Base-by-base conservation (phyloP, 2,113 vertebrate genomes). In the Microcebus ravelobensis region DNA sequence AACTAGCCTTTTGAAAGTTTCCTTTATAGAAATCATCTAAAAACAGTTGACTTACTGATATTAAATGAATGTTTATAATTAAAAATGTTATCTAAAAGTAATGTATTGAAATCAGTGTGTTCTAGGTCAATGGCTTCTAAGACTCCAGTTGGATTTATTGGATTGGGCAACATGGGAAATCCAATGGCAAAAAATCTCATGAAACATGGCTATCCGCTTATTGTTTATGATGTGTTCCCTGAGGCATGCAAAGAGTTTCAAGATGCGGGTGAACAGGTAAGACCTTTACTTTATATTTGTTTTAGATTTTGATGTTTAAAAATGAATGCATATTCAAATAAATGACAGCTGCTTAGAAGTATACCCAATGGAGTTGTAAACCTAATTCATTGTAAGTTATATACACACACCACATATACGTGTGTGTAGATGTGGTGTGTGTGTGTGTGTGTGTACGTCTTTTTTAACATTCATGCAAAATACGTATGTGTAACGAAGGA, bases 151-250 rank as follows among this genome's bases (percentile, higher is more conserved):
- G 99, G 99, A 97, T 99, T 99, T 96, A 86, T 99, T 98, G 99
- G 99, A 70, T 98, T 99, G 98, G 99, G 99, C 90, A 99, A 99
- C 96, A 99, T 99, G 99, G 99, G 99, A 95, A 99, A 99, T 98
- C 99, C 99, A 96, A 99, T 99, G 99, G 99, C 99, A 89, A 99
- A 99, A 99, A 99, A 99, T 97, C 98, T 99, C 97, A 96, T 99
- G 97, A 99, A 99, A 97, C 99, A 99, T 31, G 99, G 99, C 95
- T 99, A 99, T 96, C 99, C 99, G 20, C 98, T 99, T 91, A 98
- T 99, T 97, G 99, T 99, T 65, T 99, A 99, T 61, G 99, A 99
- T 98, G 98, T 99, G 25, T 99, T 99, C 98, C 99, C 99, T 74
- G 99, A 99, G 98, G 99, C 99, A 42, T 99, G 99, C 98, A 99